Percentiles rank a stretch among this genome's conserved stretches.
These are phyloP conservation scores for Falco punctatus DNA, from an alignment of 2,113 vertebrate species.

Conservation along the genomic window DNA sequence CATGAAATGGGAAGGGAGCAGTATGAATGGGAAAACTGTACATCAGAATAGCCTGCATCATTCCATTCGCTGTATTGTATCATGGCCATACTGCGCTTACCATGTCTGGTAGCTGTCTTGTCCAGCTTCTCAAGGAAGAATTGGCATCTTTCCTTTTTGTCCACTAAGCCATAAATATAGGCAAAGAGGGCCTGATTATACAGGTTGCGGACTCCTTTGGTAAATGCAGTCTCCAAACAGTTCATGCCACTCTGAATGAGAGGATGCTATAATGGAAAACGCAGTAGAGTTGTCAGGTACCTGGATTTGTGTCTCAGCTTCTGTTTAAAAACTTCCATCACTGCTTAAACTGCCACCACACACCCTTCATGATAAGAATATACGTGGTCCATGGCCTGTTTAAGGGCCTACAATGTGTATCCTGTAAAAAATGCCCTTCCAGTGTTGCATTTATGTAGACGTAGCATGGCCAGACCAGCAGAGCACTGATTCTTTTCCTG, in stretches of 20 bases:
- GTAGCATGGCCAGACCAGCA: not conserved
- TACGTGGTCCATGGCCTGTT: not conserved
- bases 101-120: not conserved
- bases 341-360: not conserved
- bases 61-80: not conserved
- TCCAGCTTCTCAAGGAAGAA: conserved; percentile 42
- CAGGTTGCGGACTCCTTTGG: not conserved
- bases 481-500: not conserved
- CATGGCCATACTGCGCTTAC: not conserved
- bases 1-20: not conserved
- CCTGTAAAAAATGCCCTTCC: not conserved
- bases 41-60: not conserved
- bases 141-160: not conserved
- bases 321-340: not conserved
- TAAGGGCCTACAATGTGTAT: not conserved
- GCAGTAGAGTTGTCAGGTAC: not conserved
- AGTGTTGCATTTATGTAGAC: not conserved
- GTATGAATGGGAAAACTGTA: not conserved
- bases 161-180: conserved; percentile 41
- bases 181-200: conserved; percentile 60
- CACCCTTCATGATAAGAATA: not conserved
- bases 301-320: not conserved
- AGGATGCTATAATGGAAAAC: conserved; percentile 36
- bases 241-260: not conserved
- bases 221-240: conserved; percentile 51